Conservation (phyloP, 2,888 invertebrate genomes). For the Mylabris sibirica region DNA sequence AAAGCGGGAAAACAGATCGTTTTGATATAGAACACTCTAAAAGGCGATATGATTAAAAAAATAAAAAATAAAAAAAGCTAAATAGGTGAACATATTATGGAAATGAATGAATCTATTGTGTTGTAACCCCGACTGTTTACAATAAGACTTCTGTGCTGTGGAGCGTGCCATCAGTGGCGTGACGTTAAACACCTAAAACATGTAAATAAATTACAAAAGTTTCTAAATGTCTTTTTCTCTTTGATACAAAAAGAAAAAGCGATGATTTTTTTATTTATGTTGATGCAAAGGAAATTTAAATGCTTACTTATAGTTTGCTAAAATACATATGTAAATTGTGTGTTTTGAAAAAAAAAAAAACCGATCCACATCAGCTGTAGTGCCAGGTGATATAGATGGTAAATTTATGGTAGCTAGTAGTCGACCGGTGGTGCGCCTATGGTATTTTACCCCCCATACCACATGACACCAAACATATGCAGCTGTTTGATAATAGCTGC, state of each 20-base stretch:
- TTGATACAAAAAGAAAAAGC: too few relatives aligned
- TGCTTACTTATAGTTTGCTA: not conserved
- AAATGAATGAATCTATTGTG: constrained; percentile 18
- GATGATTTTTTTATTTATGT: too few relatives aligned
- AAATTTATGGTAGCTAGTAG: not conserved
- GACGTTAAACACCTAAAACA: constrained; percentile 3
- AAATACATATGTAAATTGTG: not conserved
- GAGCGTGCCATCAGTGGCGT: constrained; percentile 47
- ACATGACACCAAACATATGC: constrained; percentile 60
- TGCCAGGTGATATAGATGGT: too few relatives aligned
- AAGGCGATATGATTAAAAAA: not conserved
- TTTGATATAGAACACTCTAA: not conserved
- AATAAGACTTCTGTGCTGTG: constrained; percentile 25
- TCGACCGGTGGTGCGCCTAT: constrained; percentile 50
- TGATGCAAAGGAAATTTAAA: too few relatives aligned
- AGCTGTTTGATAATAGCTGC: constrained; percentile 52
- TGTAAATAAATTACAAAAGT: too few relatives aligned
- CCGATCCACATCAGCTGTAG: not conserved
- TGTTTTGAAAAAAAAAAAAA: too few relatives aligned
- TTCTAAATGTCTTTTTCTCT: too few relatives aligned
- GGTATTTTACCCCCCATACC: constrained; percentile 58
- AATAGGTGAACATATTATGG: constrained; percentile 20
- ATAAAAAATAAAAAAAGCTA: constrained; percentile 8
- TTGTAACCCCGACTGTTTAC: constrained; percentile 17
- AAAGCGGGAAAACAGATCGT: not conserved